phyloP scores from a whole-genome alignment of 2,797 vertebrate species.

The Astyanax mexicanus region DNA sequence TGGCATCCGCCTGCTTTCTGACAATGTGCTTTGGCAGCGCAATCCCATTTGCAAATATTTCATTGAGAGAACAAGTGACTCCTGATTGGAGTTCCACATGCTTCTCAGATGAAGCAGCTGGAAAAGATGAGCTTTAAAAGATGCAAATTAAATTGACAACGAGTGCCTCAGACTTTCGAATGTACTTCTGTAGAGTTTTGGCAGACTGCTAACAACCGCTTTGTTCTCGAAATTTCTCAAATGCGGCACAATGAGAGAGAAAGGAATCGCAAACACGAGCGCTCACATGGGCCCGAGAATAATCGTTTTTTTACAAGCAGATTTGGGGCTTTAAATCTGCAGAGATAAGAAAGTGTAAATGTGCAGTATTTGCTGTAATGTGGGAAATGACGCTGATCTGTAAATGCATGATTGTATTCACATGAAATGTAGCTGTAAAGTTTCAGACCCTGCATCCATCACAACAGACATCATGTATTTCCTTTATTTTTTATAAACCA shows the following conservation, averaged over 20 bases:
- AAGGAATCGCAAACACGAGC: neutral
- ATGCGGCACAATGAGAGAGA: neutral
- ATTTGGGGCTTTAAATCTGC: neutral
- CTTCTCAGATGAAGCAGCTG: constrained; percentile 72
- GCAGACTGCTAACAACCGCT: constrained; percentile 27
- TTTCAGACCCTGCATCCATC: too few relatives aligned
- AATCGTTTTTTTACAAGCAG: neutral
- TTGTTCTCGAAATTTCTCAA: constrained; percentile 12
- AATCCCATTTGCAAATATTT: constrained; percentile 74
- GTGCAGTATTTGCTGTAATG: neutral
- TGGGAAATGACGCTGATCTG: neutral
- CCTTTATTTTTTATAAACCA: too few relatives aligned
- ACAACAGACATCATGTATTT: too few relatives aligned
- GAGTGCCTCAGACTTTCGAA: constrained; percentile 59
- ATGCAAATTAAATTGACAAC: constrained; percentile 71
- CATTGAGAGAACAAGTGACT: constrained; percentile 66
- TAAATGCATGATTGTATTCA: too few relatives aligned
- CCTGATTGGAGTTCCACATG: constrained; percentile 70
- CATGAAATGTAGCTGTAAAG: too few relatives aligned
- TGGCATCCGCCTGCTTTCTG: constrained; percentile 71
- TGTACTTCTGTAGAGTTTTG: constrained; percentile 53
- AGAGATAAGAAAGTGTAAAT: neutral
- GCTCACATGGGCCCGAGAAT: neutral
- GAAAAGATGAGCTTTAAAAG: constrained; percentile 66
- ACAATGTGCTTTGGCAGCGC: constrained; percentile 75